Conservation (phyloP, 2,797 vertebrate genomes). For the Crocodylus rhombifer region DNA sequence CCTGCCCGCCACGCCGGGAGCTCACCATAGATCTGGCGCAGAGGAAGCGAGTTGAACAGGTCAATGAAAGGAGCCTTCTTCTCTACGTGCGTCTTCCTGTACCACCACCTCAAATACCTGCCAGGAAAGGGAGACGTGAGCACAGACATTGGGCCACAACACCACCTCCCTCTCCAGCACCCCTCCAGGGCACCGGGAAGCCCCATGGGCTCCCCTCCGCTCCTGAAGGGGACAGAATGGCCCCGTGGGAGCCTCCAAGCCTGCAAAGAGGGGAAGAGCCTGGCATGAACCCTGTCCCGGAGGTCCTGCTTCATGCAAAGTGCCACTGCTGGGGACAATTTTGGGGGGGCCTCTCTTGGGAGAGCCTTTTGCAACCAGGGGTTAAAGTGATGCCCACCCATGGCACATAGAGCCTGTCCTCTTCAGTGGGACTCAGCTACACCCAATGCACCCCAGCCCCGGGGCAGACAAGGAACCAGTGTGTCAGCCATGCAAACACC, state of each 20-base stretch:
- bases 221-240: rapidly evolving
- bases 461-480: too few species aligned
- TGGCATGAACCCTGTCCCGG: neutral
- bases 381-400: too few species aligned
- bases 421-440: too few species aligned
- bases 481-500: too few species aligned
- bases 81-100: slow-evolving; percentile 92
- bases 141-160: rapidly evolving
- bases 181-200: rapidly evolving
- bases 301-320: rapidly evolving
- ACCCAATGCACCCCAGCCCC: too few species aligned
- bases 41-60: slow-evolving; percentile 87
- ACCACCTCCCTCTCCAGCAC: neutral
- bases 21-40: slow-evolving; percentile 96
- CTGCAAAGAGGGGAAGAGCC: too few species aligned
- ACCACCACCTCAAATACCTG: slow-evolving; percentile 95
- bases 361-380: neutral
- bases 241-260: neutral
- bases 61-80: slow-evolving; percentile 96
- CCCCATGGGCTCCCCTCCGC: rapidly evolving
- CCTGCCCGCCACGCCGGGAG: neutral
- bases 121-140: neutral
- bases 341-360: too few species aligned
- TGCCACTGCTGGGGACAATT: rapidly evolving
- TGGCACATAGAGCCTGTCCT: too few species aligned